These are phyloP conservation scores for Chrysochloris asiatica DNA, from an alignment of 2,113 vertebrate genomes.

Conservation along the genomic window DNA sequence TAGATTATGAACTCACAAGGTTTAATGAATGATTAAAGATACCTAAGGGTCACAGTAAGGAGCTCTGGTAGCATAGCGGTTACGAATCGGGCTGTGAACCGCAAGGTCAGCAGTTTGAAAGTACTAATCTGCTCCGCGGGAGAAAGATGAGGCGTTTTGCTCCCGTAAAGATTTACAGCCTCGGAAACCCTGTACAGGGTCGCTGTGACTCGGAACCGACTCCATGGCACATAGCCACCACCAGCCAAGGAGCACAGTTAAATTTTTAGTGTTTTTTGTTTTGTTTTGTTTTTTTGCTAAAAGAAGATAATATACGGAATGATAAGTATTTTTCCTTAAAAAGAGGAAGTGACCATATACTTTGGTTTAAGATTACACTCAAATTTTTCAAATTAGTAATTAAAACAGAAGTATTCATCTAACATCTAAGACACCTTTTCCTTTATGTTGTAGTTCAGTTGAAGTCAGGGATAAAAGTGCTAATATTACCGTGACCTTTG, in stretches of 20 bases:
- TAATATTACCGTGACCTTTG: slow-evolving; percentile 29
- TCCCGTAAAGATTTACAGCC: no score
- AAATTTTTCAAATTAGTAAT: slow-evolving; percentile 47
- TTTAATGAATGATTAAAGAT: slow-evolving; percentile 39
- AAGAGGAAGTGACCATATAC: neutral
- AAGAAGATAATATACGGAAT: neutral
- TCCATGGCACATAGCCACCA: no score
- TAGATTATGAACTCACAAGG: neutral
- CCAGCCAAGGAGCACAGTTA: neutral
- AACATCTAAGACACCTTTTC: slow-evolving; percentile 11
- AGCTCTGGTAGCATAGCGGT: no score
- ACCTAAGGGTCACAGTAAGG: no score
- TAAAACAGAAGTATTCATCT: slow-evolving; percentile 46
- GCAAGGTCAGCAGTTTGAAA: no score
- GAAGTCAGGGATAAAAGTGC: neutral
- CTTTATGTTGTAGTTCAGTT: slow-evolving; percentile 1
- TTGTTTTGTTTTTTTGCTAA: slow-evolving; percentile 41
- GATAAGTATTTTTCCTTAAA: neutral
- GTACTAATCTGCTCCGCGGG: no score
- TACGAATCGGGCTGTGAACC: no score
- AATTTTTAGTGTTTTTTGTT: slow-evolving; percentile 45
- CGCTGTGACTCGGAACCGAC: no score
- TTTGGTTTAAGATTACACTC: slow-evolving; percentile 2
- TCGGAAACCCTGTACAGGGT: no score
- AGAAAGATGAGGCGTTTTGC: no score